phyloP scores from a whole-genome alignment of 2,888 invertebrate genomes.

The Cheilosia grossa region DNA sequence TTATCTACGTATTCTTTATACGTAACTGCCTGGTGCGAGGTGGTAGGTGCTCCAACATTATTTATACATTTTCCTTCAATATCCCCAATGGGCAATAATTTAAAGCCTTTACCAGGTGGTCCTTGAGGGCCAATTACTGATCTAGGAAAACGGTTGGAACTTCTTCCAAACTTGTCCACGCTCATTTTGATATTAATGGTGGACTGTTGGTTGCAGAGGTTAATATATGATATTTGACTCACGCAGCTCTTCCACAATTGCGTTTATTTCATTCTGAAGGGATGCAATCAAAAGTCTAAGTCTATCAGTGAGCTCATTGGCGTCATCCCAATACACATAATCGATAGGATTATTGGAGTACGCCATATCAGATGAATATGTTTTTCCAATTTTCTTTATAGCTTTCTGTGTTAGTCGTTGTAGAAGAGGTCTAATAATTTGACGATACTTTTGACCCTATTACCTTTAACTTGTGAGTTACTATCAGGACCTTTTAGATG shows the following conservation, averaged over 20 bases:
- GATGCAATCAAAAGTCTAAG: constrained; percentile 70
- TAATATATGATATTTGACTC: background rate
- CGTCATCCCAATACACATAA: constrained; percentile 75
- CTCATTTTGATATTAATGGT: background rate
- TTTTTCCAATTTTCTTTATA: background rate
- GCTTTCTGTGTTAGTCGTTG: background rate
- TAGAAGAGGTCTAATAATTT: background rate
- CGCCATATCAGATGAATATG: background rate
- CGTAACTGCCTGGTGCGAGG: no score
- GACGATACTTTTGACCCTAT: background rate
- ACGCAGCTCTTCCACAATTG: background rate
- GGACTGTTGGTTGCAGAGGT: background rate
- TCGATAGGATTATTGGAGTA: constrained; percentile 6
- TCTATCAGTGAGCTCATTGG: constrained; percentile 77
- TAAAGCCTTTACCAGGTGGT: background rate
- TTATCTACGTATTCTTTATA: no score
- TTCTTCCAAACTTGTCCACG: no score
- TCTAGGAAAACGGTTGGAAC: no score
- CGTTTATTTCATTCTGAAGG: constrained; percentile 10
- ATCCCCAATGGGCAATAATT: background rate
- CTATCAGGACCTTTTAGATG: background rate
- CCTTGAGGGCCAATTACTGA: background rate
- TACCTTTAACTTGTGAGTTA: background rate
- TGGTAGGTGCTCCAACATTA: no score
- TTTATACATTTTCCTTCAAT: no score